Evolutionary conservation across 2,113 vertebrate species (phyloP), one percentile per base, ranked within the genome.

Genomic region (Mystacornis crossleyi): DNA sequence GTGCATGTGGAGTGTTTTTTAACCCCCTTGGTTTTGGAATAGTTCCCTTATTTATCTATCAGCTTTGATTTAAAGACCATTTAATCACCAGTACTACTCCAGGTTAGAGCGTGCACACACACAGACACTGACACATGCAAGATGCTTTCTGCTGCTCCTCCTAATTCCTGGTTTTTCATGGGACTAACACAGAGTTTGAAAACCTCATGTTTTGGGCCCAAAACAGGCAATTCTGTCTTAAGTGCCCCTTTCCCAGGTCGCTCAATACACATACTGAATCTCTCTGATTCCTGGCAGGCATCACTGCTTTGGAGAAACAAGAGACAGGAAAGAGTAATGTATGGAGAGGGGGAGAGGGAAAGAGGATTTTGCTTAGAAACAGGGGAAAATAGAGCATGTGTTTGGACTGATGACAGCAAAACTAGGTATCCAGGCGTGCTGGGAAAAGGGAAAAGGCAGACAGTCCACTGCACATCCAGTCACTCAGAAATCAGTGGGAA

Each of bases 1-100:
- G 99, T 99, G 99, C 99, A 98, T 96, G 51, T 91, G 96, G 98
- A 98, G 96, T 91, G 81, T 40, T 84, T 93, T 97, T 83, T 94
- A 75, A 89, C 94, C 90, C 86, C 74, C 91, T 97, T 96, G 90
- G 88, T 97, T 96, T 90, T 54, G 86, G 66, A 93, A 81, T 58
- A 69, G 79, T 91, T 91, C 87, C 94, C 90, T 84, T 86, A 92
- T 85, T 95, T 93, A 50, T 77, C 95, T 82, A 53, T 80, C 64
- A 79, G 85, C 74, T 87, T 94, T 79, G 92, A 92, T 95, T 96
- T 93, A 90, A 96, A 94, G 88, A 58, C 90, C 73, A 88, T 82
- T 90, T 84, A 86, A 93, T 84, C 66, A 58, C 72, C 4, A 28
- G 19, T 71, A 38, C 81, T 51, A 62, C 78, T 92, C 83, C 71